Evolutionary conservation across 2,797 vertebrate genomes (phyloP).

Genomic region (Morelia viridis): DNA sequence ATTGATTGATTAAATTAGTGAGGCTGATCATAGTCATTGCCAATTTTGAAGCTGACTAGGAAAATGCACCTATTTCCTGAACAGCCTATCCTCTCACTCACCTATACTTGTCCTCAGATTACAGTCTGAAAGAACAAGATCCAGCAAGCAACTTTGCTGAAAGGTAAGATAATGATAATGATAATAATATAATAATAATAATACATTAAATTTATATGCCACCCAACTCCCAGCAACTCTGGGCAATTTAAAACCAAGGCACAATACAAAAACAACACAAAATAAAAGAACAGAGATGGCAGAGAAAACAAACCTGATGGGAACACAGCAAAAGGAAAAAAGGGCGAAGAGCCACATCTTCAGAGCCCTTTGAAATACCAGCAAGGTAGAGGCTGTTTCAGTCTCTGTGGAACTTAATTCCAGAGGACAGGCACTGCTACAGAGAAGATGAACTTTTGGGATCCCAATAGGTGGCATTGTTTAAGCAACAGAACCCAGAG

Average conservation of each 20-base stretch:
- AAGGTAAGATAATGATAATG: background rate
- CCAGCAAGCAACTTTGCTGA: background rate
- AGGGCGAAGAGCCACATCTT: background rate
- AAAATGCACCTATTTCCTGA: background rate
- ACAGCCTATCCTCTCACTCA: background rate
- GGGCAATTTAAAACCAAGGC: background rate
- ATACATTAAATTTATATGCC: background rate
- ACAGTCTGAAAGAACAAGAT: background rate
- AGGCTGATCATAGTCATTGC: background rate
- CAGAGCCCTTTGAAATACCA: background rate
- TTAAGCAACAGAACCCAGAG: background rate
- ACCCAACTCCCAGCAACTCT: background rate
- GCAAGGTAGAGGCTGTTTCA: background rate
- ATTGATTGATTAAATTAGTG: background rate
- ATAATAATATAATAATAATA: background rate
- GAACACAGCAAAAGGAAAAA: background rate
- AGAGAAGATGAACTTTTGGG: background rate
- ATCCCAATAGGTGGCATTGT: background rate
- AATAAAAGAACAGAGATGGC: background rate
- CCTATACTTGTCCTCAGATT: background rate
- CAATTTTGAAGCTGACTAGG: background rate
- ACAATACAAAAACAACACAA: background rate
- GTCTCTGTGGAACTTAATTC: background rate
- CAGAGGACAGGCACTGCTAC: background rate
- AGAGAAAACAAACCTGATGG: background rate